Conservation (phyloP, 1,140 invertebrate genomes). For the Drosophila sproati region DNA sequence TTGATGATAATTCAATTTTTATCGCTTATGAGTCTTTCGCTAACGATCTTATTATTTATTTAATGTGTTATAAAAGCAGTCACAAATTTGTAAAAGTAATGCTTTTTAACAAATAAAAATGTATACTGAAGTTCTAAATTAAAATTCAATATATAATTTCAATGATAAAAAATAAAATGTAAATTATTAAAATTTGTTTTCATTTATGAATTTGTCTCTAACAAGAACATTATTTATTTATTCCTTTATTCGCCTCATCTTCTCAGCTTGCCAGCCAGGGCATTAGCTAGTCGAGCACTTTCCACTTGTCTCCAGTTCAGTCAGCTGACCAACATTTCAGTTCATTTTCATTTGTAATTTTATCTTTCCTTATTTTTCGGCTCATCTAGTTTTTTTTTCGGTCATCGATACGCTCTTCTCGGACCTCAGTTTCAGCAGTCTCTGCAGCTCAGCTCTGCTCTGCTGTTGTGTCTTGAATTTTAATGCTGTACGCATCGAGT, state of each 20-base stretch:
- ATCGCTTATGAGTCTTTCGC: too few relatives aligned
- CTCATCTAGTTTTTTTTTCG: constrained; percentile 40
- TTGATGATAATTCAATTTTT: too few relatives aligned
- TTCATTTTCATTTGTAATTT: constrained; percentile 60
- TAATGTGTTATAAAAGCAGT: too few relatives aligned
- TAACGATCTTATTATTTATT: too few relatives aligned
- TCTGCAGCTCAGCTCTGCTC: not conserved
- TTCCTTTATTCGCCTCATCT: not conserved
- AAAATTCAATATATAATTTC: too few relatives aligned
- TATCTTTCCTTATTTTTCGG: not conserved
- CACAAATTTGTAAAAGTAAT: too few relatives aligned
- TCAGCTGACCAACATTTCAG: constrained; percentile 49
- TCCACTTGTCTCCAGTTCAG: constrained; percentile 13
- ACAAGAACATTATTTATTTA: too few relatives aligned
- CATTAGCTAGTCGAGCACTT: not conserved
- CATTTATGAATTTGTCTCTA: too few relatives aligned
- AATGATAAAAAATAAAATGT: too few relatives aligned
- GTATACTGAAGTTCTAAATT: too few relatives aligned
- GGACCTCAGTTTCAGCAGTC: constrained; percentile 8
- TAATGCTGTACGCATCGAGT: constrained; percentile 30
- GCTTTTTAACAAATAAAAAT: too few relatives aligned
- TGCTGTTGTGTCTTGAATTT: constrained; percentile 44
- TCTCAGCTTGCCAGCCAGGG: not conserved
- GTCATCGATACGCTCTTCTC: constrained; percentile 61
- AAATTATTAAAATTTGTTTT: too few relatives aligned